These are phyloP conservation scores for Drosophila ambigua DNA, from an alignment of 1,140 invertebrate species.

Conservation along the genomic window DNA sequence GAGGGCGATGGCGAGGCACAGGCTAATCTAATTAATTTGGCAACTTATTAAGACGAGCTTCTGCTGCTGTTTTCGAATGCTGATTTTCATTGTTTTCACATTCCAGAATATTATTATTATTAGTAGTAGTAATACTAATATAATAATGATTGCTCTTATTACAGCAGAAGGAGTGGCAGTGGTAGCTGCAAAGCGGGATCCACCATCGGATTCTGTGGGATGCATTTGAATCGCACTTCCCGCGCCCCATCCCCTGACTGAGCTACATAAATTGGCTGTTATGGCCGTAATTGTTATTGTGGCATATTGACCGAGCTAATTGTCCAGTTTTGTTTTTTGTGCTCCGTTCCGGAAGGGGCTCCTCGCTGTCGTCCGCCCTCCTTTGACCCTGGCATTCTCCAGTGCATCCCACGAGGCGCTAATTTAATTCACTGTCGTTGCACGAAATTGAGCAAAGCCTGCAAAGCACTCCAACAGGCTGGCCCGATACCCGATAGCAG, in stretches of 20 bases:
- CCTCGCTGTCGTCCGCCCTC: too few relatives aligned
- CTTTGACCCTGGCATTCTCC: neutral
- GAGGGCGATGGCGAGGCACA: neutral
- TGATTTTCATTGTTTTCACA: slow-evolving; percentile 47
- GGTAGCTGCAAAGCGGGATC: neutral
- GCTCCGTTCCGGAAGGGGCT: neutral
- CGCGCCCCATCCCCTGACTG: neutral
- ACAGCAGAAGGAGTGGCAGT: neutral
- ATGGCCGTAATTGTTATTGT: slow-evolving; percentile 39
- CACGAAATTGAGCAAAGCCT: slow-evolving; percentile 27
- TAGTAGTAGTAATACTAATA: neutral
- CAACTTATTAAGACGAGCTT: slow-evolving; percentile 20
- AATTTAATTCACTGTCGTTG: slow-evolving; percentile 36
- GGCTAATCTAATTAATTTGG: slow-evolving; percentile 65
- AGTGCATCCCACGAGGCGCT: slow-evolving; percentile 24
- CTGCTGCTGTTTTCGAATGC: slow-evolving; percentile 8
- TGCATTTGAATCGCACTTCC: slow-evolving; percentile 12
- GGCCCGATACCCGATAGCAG: slow-evolving; percentile 2
- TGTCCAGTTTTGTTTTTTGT: slow-evolving; percentile 20
- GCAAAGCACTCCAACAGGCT: slow-evolving; percentile 29
- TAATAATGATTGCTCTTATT: neutral
- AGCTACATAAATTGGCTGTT: slow-evolving; percentile 44
- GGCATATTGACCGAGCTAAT: slow-evolving; percentile 42
- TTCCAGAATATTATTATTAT: slow-evolving; percentile 19
- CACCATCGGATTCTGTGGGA: slow-evolving; percentile 18